Percentiles rank a stretch among this genome's conserved stretches.
Evolutionary conservation across 2,113 vertebrate genomes (phyloP).

Genomic region (Epinephelus cyanopodus): DNA sequence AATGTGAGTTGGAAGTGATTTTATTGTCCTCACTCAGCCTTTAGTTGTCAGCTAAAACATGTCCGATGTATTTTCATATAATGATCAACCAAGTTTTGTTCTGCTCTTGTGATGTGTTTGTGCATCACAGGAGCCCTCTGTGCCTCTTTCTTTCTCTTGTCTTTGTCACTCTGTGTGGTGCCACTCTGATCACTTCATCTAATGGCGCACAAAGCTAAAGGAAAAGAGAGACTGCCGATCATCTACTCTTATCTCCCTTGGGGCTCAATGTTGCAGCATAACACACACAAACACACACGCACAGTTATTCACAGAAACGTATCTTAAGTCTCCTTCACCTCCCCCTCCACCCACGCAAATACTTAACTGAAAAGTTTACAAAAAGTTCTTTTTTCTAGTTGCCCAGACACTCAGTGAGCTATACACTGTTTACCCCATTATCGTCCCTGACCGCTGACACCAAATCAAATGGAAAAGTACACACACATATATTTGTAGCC

Average conservation of each 20-base stretch:
- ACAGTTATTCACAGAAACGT: slow-evolving; percentile 15
- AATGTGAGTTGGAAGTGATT: neutral
- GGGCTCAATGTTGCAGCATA: slow-evolving; percentile 8
- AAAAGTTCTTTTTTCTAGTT: slow-evolving; percentile 13
- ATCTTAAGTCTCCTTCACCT: slow-evolving; percentile 4
- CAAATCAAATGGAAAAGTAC: slow-evolving; percentile 69
- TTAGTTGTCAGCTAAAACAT: neutral
- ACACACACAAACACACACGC: slow-evolving; percentile 11
- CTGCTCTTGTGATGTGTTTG: slow-evolving; percentile 26
- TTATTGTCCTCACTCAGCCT: neutral
- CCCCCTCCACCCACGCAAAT: slow-evolving; percentile 5
- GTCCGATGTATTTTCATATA: slow-evolving; percentile 2
- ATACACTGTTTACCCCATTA: slow-evolving; percentile 48
- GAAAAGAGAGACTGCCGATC: slow-evolving; percentile 21
- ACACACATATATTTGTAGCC: slow-evolving; percentile 37
- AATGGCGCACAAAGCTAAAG: slow-evolving; percentile 45
- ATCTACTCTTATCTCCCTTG: slow-evolving; percentile 39
- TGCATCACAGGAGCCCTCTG: slow-evolving; percentile 31
- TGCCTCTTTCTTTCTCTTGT: slow-evolving; percentile 14
- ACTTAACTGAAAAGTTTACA: slow-evolving; percentile 40
- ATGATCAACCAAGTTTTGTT: neutral
- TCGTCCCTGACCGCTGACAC: slow-evolving; percentile 63
- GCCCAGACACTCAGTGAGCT: slow-evolving; percentile 21
- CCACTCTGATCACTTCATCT: slow-evolving; percentile 54
- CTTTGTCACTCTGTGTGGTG: slow-evolving; percentile 35